Percentiles rank a stretch among this genome's conserved stretches.
phyloP scores from a whole-genome alignment of 2,113 vertebrate species.

The Microcebus jonahi region DNA sequence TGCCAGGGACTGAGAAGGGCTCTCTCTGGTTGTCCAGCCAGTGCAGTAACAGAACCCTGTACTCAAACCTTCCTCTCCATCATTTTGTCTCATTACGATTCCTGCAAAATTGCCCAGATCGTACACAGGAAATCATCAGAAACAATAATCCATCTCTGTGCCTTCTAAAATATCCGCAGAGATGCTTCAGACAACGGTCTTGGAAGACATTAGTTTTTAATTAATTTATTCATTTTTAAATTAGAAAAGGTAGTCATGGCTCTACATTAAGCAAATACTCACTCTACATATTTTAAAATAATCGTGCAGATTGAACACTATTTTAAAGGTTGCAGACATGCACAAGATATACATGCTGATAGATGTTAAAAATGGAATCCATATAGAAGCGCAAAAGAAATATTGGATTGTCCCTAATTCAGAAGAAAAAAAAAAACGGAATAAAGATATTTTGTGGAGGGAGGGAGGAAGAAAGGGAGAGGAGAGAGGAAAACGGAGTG shows the following conservation, averaged over 20 bases:
- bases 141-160: conserved; percentile 41
- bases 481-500: neutral
- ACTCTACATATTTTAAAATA: neutral
- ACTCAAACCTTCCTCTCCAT: neutral
- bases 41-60: accelerated
- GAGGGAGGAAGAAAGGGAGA: neutral
- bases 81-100: accelerated
- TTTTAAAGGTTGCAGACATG: neutral
- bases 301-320: neutral
- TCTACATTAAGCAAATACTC: neutral
- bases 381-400: neutral
- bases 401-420: neutral
- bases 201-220: conserved; percentile 16
- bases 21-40: neutral
- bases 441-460: neutral
- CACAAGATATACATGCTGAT: neutral
- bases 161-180: conserved; percentile 53
- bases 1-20: neutral
- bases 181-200: conserved; percentile 36
- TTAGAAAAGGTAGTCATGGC: neutral
- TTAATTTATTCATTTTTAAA: neutral
- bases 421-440: neutral
- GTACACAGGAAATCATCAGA: conserved; percentile 68
- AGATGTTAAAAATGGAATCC: neutral
- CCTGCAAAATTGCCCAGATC: neutral